phyloP scores from a whole-genome alignment of 30 jellyfish, hydroid and myxozoan genomes.

The Aurelia sp. region DNA sequence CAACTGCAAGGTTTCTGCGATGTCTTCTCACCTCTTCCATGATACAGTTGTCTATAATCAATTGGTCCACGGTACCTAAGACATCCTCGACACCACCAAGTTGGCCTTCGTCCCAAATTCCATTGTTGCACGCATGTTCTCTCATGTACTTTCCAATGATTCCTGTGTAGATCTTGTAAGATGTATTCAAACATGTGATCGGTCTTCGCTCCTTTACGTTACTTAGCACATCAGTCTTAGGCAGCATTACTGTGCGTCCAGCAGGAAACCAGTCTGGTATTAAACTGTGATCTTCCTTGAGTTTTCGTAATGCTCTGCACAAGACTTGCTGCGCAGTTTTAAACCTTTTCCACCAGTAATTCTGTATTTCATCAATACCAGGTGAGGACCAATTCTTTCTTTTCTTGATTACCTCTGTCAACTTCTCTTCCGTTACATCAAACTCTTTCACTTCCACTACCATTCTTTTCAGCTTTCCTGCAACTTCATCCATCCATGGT shows the following conservation, averaged over 20 bases:
- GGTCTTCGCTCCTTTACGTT: slow-evolving; percentile 13
- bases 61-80: slow-evolving; percentile 11
- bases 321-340: too few species aligned
- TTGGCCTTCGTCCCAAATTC: slow-evolving; percentile 23
- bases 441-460: slow-evolving; percentile 28
- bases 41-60: slow-evolving; percentile 4
- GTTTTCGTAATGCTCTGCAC: too few species aligned
- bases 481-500: slow-evolving; percentile 33
- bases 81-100: slow-evolving; percentile 13
- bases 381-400: slow-evolving; percentile 40
- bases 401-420: slow-evolving; percentile 19
- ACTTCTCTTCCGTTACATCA: slow-evolving; percentile 35
- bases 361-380: slow-evolving; percentile 30
- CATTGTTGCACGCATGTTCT: slow-evolving; percentile 30
- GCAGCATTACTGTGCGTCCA: slow-evolving; percentile 16
- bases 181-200: slow-evolving; percentile 6
- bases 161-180: neutral
- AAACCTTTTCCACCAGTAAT: slow-evolving; percentile 6
- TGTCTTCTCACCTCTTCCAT: neutral
- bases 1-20: slow-evolving; percentile 8
- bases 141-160: slow-evolving; percentile 12
- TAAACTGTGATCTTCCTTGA: neutral
- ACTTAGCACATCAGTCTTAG: slow-evolving; percentile 9
- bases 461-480: slow-evolving; percentile 38
- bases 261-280: slow-evolving; percentile 13